These are phyloP conservation scores for Silvanus unidentatus DNA, from an alignment of 2,888 invertebrate species.

Conservation along the genomic window DNA sequence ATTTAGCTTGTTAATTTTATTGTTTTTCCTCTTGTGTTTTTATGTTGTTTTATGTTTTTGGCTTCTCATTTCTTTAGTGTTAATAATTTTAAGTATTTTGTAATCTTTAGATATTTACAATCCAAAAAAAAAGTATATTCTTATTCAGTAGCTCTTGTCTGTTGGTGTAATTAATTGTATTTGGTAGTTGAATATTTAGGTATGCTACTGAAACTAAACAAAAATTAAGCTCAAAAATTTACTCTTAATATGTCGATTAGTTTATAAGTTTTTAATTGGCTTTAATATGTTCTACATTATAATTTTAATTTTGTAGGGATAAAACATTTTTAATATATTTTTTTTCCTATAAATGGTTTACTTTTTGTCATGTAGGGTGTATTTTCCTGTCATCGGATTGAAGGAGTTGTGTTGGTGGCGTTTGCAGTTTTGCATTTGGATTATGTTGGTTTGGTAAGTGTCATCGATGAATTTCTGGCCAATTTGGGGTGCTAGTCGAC, in stretches of 20 bases:
- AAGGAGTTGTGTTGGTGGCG: conserved; percentile 19
- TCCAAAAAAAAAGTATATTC: conserved; percentile 23
- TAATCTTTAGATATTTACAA: conserved; percentile 1
- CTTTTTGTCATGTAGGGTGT: not conserved
- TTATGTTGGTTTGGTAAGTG: conserved; percentile 20
- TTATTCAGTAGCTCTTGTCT: conserved; percentile 30
- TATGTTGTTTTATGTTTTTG: not conserved
- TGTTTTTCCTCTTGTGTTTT: conserved; percentile 1
- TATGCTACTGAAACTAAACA: conserved; percentile 30
- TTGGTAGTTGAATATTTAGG: conserved; percentile 28
- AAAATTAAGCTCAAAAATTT: conserved; percentile 30
- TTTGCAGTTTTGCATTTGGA: conserved; percentile 26
- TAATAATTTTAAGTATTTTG: conserved; percentile 1
- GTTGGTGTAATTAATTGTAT: conserved; percentile 28
- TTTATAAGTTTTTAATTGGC: conserved; percentile 26
- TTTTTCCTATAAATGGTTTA: conserved; percentile 23
- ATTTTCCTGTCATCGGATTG: conserved; percentile 21
- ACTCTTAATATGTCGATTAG: conserved; percentile 15
- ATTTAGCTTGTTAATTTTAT: conserved; percentile 6
- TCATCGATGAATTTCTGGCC: conserved; percentile 35
- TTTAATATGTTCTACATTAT: conserved; percentile 27
- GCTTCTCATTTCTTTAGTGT: too few species aligned
- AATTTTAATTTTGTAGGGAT: conserved; percentile 29
- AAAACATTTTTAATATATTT: conserved; percentile 31
- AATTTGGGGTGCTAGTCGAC: conserved; percentile 21